Percentiles rank a stretch among this genome's conserved stretches.
phyloP scores from a whole-genome alignment of 2,113 vertebrate genomes.

The Columba janthina region DNA sequence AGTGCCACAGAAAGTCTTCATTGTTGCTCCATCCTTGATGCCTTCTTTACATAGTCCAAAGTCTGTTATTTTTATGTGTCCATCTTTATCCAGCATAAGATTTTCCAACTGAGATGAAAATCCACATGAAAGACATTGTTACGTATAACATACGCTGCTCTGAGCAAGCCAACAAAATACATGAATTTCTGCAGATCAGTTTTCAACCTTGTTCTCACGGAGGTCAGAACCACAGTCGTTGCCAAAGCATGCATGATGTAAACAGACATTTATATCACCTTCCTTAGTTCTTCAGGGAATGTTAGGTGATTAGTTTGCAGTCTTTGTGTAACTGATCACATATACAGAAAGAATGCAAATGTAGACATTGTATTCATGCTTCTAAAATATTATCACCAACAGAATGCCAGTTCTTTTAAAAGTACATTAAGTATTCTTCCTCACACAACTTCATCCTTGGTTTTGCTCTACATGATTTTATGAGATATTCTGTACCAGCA shows the following conservation, averaged over 20 bases:
- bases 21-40: constrained; percentile 96
- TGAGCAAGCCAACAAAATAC: background rate
- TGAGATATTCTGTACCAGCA: background rate
- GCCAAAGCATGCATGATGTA: background rate
- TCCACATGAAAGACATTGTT: background rate
- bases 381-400: background rate
- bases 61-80: constrained; percentile 98
- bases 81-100: constrained; percentile 98
- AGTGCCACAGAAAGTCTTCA: constrained; percentile 99
- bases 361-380: background rate
- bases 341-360: background rate
- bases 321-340: background rate
- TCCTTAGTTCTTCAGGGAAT: background rate
- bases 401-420: background rate
- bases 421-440: background rate
- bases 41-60: constrained; percentile 98
- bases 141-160: background rate
- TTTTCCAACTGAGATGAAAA: constrained; percentile 88
- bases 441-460: background rate
- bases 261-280: background rate
- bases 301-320: background rate
- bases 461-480: background rate
- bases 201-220: background rate
- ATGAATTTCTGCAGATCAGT: background rate
- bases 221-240: background rate